Evolutionary conservation across 2,113 vertebrate species (phyloP), one percentile per base, ranked within the genome.

Genomic region (Misgurnus anguillicaudatus): DNA sequence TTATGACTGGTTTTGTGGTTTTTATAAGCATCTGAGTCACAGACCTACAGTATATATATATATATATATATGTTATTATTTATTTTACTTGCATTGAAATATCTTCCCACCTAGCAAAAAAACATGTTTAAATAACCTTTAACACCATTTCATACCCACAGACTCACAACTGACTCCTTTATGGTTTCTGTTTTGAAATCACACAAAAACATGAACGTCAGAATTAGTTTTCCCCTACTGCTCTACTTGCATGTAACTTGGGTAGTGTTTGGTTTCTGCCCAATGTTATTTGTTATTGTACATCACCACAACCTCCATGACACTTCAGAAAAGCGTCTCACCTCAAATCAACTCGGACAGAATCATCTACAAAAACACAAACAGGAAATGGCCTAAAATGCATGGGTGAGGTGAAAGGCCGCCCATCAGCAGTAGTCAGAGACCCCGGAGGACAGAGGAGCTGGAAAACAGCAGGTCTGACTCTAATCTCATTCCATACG

Each of bases 251-350:
- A 21, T 70, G n/a, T 73, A 14, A 7, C 9, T 72, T 31, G 19
- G 19, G 7, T 38, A 65, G 77, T 75, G 31, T 74, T 63, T 75
- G 79, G 76, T 84, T 85, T 80, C 21, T 39, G 47, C 58, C 66
- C 41, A 61, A n/a, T 38, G 71, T 3, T 42, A 41, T 38, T 58
- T 79, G 71, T 72, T 66, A 14, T 19, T 63, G 38, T 39, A 57
- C 9, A 72, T 57, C 4, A 74, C 62, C 80, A 80, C 67, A 66
- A 75, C 79, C 17, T 69, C 70, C 64, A 39, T 76, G 14, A 19
- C 9, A 69, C 9, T 6, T n/a, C 38, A 55, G 53, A 41, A n/a
- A 45, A 53, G 13, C 48, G n/a, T 62, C 4, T 24, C 17, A 31
- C 31, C 36, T 62, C 5, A 53, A 42, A 62, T 4, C 55, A 71